Conservation (phyloP, 2,797 vertebrate genomes). For the Schizopygopsis malacanthus region DNA sequence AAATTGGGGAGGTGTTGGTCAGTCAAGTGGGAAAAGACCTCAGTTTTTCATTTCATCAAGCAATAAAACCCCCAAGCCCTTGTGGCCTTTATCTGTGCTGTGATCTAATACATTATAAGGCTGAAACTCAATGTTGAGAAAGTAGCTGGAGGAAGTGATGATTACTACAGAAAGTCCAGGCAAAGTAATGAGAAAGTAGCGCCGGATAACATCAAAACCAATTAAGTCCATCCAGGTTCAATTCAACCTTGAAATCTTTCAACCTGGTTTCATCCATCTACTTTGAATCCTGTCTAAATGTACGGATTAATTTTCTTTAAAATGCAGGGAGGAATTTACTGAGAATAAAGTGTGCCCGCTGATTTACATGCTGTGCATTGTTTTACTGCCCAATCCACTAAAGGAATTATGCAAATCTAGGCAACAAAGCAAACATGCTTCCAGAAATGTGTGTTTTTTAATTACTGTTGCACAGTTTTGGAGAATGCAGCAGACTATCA, state of each 20-base stretch:
- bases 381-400: conserved; percentile 14
- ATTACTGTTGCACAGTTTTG: not conserved
- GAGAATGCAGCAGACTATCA: not conserved
- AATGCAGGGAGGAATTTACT: not conserved
- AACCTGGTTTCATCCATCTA: conserved; percentile 28
- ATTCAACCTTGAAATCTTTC: conserved; percentile 20
- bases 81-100: conserved; percentile 48
- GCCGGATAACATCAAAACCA: conserved; percentile 48
- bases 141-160: conserved; percentile 35
- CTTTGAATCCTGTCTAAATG: conserved; percentile 23
- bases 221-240: conserved; percentile 45
- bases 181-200: conserved; percentile 50
- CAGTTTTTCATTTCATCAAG: conserved; percentile 57
- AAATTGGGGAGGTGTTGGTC: conserved; percentile 43
- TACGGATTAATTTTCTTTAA: not conserved
- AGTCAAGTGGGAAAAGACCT: conserved; percentile 44
- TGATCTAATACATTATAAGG: conserved; percentile 47
- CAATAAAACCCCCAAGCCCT: conserved; percentile 45
- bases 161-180: conserved; percentile 44
- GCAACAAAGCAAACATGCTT: not conserved
- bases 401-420: conserved; percentile 31
- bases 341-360: not conserved
- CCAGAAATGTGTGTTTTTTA: not conserved
- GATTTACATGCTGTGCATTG: conserved; percentile 12
- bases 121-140: conserved; percentile 40